phyloP scores from a whole-genome alignment of 2,797 vertebrate genomes.

The Enteromius viviparus region DNA sequence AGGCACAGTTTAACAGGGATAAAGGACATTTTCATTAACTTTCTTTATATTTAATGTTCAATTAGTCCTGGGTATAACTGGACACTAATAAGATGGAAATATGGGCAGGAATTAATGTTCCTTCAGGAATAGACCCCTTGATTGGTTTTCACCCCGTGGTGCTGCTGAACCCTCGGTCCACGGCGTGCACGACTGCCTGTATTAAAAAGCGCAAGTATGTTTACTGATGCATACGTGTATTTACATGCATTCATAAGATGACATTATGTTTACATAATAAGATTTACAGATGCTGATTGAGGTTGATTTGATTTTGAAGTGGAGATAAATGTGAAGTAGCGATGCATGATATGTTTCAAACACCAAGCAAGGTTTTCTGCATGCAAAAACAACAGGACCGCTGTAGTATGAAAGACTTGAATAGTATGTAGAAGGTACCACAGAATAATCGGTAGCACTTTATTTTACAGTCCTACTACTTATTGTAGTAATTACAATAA shows the following conservation, averaged over 20 bases:
- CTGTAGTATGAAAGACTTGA: not conserved
- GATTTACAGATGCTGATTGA: conserved; percentile 47
- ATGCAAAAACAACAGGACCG: not conserved
- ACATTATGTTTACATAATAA: conserved; percentile 62
- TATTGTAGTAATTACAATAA: no score
- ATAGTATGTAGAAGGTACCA: not conserved
- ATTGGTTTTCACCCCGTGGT: conserved; percentile 76
- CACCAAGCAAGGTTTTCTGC: not conserved
- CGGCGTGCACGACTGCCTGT: conserved; percentile 68
- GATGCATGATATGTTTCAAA: not conserved
- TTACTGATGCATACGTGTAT: conserved; percentile 71
- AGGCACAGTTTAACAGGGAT: conserved; percentile 86
- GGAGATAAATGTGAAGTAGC: not conserved
- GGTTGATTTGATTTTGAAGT: conserved; percentile 21
- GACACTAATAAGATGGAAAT: conserved; percentile 87
- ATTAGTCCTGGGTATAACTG: conserved; percentile 86
- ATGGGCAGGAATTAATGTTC: conserved; percentile 84
- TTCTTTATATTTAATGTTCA: conserved; percentile 90
- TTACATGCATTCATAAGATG: conserved; percentile 73
- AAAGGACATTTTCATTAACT: conserved; percentile 90
- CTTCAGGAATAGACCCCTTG: conserved; percentile 76
- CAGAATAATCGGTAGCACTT: not conserved
- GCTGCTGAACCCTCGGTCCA: conserved; percentile 63
- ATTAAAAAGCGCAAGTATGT: conserved; percentile 73
- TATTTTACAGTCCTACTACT: no score